Percentiles rank a stretch among this genome's conserved stretches.
Conservation (phyloP, 1,140 invertebrate species). For the Macrostomum lignano region DNA sequence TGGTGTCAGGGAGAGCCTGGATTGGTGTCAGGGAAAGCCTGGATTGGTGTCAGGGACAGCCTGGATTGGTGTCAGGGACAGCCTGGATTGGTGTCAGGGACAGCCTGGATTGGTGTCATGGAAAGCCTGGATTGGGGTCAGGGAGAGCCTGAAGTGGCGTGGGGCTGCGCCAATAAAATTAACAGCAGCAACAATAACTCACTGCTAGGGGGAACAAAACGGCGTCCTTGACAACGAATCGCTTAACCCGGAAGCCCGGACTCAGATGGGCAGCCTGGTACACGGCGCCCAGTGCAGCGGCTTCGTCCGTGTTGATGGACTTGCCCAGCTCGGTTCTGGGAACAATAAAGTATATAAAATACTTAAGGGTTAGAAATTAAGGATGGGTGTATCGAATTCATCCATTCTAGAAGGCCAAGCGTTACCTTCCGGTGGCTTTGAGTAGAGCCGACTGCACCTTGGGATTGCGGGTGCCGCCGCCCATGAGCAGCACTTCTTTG, state of each 20-base stretch:
- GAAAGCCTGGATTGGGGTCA: too few species aligned
- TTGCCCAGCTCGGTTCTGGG: conserved; percentile 45
- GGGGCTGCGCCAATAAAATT: too few species aligned
- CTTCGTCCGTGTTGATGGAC: conserved; percentile 90
- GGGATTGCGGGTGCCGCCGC: conserved; percentile 67
- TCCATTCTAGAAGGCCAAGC: too few species aligned
- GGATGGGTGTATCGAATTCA: background rate
- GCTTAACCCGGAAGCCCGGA: conserved; percentile 64
- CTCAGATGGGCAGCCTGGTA: conserved; percentile 85
- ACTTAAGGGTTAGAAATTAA: background rate
- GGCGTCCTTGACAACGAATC: conserved; percentile 70
- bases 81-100: too few species aligned
- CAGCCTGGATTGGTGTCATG: too few species aligned
- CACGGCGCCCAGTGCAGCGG: conserved; percentile 72
- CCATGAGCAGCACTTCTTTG: conserved; percentile 55
- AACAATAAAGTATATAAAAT: conserved; percentile 2
- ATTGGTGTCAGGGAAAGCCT: too few species aligned
- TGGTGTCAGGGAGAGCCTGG: too few species aligned
- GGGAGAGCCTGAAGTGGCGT: too few species aligned
- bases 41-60: too few species aligned
- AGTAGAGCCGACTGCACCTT: conserved; percentile 54
- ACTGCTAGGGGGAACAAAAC: conserved; percentile 80
- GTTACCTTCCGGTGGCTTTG: conserved; percentile 36
- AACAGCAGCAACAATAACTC: conserved; percentile 8
- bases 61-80: too few species aligned